Evolutionary conservation across 2,888 invertebrate species (phyloP).

Genomic region (Cryptus viduatorius): DNA sequence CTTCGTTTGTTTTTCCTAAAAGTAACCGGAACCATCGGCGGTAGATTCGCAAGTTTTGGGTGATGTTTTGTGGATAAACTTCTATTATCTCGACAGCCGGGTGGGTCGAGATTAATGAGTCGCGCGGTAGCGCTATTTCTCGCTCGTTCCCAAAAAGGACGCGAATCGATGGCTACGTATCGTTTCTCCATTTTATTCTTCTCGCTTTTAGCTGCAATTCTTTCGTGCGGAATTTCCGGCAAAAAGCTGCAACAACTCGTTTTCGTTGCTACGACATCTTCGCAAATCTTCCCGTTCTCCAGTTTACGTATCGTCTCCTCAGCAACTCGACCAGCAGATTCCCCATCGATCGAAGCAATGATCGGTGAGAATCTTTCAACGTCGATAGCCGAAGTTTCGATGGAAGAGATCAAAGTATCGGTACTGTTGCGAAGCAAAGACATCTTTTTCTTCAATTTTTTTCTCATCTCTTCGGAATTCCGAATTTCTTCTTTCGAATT

Average conservation of each 20-base stretch:
- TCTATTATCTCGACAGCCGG: conserved; percentile 48
- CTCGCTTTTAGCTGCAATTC: conserved; percentile 37
- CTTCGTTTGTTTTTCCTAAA: conserved; percentile 61
- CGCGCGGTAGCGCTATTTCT: conserved; percentile 67
- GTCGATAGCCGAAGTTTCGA: conserved; percentile 66
- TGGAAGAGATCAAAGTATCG: conserved; percentile 74
- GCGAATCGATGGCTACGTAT: not conserved
- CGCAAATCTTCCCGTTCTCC: conserved; percentile 38
- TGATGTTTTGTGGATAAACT: conserved; percentile 14
- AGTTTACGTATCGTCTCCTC: conserved; percentile 70
- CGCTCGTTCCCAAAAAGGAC: conserved; percentile 72
- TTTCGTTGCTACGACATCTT: conserved; percentile 26
- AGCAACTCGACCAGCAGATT: conserved; percentile 60
- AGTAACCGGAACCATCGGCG: conserved; percentile 70
- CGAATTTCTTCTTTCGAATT: conserved; percentile 12
- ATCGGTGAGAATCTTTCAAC: conserved; percentile 31
- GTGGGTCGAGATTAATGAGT: conserved; percentile 71
- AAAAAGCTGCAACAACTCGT: conserved; percentile 54
- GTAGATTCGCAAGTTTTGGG: conserved; percentile 70
- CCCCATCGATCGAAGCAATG: conserved; percentile 9
- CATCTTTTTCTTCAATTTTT: conserved; percentile 68
- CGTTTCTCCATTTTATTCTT: conserved; percentile 28
- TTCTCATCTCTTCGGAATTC: conserved; percentile 3
- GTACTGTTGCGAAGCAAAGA: conserved; percentile 74
- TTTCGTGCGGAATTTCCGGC: conserved; percentile 68